Evolutionary conservation across 2,888 invertebrate species (phyloP), one percentile per base, ranked within the genome.

Genomic region (Drepanosiphum platanoidis): DNA sequence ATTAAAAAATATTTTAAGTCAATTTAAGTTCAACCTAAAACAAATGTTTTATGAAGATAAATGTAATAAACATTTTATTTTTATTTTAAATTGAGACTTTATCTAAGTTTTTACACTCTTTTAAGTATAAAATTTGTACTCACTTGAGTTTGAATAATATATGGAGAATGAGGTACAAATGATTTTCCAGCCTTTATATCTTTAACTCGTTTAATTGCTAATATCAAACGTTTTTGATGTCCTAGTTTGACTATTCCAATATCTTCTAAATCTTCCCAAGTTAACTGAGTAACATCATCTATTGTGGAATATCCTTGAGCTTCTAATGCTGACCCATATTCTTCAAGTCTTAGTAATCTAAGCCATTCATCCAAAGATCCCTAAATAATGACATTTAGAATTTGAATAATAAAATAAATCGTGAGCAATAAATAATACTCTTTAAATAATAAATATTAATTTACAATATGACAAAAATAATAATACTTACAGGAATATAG

Each of bases 231-330:
- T 92, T 99, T 99, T 91, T 99, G 98, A 90, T 99, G 99, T 58
- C 99, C 99, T 89, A 96, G 91, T 89, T 96, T 94, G 36, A 96
- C 95, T 89, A 96, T 96, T 86, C 96, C 96, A 90, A 99, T 97
- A 89, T 99, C 99, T 91, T 99, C 99, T 89, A 99, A 93, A 91
- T 99, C 99, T 90, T 99, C 99, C 98, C 98, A 99, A 86, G 97
- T 96, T 83, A 99, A 93, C 89, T 97, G 96, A 52, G 96, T 96
- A 84, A 98, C 96, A 90, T 97, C 95, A 88, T 97, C 96, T 68
- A 99, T 96, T 11, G 96, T 95, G 89, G 95, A 94, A 91, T 98
- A 99, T 82, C 97, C 97, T 91, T 99, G 98, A 87, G 95, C 95
- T 87, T 95, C 93, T 87, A 99, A 92, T 68, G 96, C 95, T 32